Evolutionary conservation across 2,113 vertebrate genomes (phyloP).

Genomic region (Nesoenas mayeri): DNA sequence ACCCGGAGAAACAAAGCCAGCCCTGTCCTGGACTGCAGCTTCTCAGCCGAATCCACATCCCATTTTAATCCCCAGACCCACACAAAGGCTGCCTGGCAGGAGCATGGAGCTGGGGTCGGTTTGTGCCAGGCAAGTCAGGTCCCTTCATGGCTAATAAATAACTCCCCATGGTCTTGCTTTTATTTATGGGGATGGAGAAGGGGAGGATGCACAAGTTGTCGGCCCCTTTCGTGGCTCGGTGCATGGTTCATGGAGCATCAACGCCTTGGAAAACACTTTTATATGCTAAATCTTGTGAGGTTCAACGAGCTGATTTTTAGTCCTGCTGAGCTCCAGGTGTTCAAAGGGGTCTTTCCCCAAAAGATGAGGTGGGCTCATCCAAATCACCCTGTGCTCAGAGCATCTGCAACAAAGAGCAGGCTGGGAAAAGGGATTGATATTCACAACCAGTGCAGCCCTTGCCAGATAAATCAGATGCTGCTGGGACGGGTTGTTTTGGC

Average conservation of each 20-base stretch:
- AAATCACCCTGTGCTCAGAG: fast-evolving
- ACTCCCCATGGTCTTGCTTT: not conserved
- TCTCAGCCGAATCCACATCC: not conserved
- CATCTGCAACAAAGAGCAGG: not conserved
- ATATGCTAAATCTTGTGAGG: not conserved
- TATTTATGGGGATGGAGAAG: not conserved
- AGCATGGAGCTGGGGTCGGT: not conserved
- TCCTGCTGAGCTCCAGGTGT: not conserved
- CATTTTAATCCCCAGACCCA: not conserved
- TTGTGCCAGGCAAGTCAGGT: not conserved
- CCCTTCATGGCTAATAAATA: not conserved
- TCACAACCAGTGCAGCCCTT: not conserved
- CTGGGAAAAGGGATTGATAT: not conserved
- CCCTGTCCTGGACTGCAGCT: not conserved
- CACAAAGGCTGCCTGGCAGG: slow-evolving; percentile 9
- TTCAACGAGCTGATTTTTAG: not conserved
- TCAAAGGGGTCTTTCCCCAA: not conserved
- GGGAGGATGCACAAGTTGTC: not conserved
- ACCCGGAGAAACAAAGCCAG: not conserved
- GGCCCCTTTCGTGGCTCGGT: not conserved
- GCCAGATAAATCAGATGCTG: not conserved
- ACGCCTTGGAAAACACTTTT: not conserved
- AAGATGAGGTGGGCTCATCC: not conserved
- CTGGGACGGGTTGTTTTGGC: slow-evolving; percentile 6
- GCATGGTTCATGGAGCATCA: fast-evolving